Base-by-base conservation (phyloP, 2,888 invertebrate genomes). In the Blastobasis adustella region DNA sequence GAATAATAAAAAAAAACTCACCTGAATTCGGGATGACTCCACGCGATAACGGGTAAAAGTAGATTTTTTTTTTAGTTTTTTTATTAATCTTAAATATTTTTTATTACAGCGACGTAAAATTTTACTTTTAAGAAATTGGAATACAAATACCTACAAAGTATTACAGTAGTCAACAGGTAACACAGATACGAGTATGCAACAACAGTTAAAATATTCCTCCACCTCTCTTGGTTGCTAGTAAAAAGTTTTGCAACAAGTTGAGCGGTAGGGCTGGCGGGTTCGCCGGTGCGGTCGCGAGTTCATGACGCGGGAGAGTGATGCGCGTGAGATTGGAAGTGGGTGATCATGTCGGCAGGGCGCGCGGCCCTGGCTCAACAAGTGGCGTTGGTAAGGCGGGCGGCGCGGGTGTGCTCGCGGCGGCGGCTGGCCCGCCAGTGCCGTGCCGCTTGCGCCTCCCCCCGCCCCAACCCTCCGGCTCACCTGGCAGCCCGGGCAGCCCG, bases 381-480 rank as follows among this genome's bases (percentile, higher is more conserved):
- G 86, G 82, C 23, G 23, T 74, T 76, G 67, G 67, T 65, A 64
- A 56, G 73, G 76, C 78, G 76, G 79, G 79, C 81, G 77, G 60
- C 74, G 78, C 75, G 76, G 74, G 63, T 61, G 63, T 73, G 71
- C 68, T 71, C 79, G 80, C 72, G 75, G 69, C 86, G 79, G 80
- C 83, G 85, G 82, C 80, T 85, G 73, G 82, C 82, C 87, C 86
- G 87, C 87, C 82, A 81, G 66, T 86, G 87, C 82, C 79, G 66
- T 85, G 86, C 64, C 69, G 65, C 66, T 68, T 66, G 71, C 71
- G 57, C 66, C 67, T 63, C 60, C 64, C 63, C 61, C 60, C 59
- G 53, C 54, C 52, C 51, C 46, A 48, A 53, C 56, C 49, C 49
- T 51, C 56, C 58, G 51, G 57, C 58, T 37, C 51, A 23, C 23